phyloP scores from a whole-genome alignment of 1,140 invertebrate genomes.

The Cryptotermes secundus region DNA sequence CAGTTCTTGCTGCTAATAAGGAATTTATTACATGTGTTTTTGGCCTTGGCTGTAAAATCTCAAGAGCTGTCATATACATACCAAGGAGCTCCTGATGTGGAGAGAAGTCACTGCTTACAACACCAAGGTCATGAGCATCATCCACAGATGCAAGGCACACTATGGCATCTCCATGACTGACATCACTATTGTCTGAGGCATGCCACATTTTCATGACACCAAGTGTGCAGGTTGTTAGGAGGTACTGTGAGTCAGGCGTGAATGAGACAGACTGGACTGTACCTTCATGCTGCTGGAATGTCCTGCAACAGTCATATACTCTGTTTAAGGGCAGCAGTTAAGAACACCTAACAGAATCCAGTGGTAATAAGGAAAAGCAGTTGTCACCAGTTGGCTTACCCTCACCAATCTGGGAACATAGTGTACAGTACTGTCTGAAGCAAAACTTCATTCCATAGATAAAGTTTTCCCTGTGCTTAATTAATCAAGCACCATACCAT shows the following conservation, averaged over 20 bases:
- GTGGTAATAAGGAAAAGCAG: too few species aligned
- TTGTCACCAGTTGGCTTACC: too few species aligned
- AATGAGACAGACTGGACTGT: slow-evolving; percentile 62
- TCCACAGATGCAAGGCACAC: slow-evolving; percentile 46
- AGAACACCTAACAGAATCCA: too few species aligned
- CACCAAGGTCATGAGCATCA: slow-evolving; percentile 75
- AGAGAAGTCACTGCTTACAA: slow-evolving; percentile 66
- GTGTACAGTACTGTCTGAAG: too few species aligned
- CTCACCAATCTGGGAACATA: too few species aligned
- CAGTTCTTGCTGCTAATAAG: too few species aligned
- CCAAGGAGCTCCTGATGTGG: slow-evolving; percentile 37
- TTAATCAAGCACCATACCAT: too few species aligned
- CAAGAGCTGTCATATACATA: neutral
- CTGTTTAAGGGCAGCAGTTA: too few species aligned
- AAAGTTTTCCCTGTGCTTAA: too few species aligned
- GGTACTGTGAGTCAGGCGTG: slow-evolving; percentile 63
- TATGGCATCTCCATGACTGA: neutral
- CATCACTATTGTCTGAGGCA: slow-evolving; percentile 40
- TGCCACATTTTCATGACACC: slow-evolving; percentile 68
- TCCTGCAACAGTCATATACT: slow-evolving; percentile 48
- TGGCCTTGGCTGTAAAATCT: too few species aligned
- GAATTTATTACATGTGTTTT: too few species aligned
- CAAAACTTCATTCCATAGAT: too few species aligned
- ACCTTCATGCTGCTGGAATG: slow-evolving; percentile 66
- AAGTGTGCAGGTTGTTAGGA: slow-evolving; percentile 65